These are phyloP conservation scores for Drosophila insularis DNA, from an alignment of 1,140 invertebrate genomes.

Conservation along the genomic window DNA sequence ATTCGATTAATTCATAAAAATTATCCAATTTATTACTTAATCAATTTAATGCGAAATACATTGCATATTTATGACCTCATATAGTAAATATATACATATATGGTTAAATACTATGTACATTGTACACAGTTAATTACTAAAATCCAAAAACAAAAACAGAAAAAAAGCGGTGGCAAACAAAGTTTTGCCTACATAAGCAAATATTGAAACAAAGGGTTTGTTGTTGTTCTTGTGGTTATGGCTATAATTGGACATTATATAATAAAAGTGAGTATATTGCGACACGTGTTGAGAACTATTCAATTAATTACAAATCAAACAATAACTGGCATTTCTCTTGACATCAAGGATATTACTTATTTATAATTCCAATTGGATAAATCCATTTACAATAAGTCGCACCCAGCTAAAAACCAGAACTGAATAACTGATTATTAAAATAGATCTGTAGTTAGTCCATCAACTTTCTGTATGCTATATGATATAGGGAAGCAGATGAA, in stretches of 20 bases:
- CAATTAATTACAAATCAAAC: constrained; percentile 6
- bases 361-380: neutral
- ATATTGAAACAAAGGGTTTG: constrained; percentile 26
- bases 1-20: constrained; percentile 51
- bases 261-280: neutral
- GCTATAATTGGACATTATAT: constrained; percentile 5
- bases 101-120: neutral
- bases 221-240: constrained; percentile 6
- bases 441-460: neutral
- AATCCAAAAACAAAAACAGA: neutral
- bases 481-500: neutral
- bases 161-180: constrained; percentile 18
- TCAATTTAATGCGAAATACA: constrained; percentile 58
- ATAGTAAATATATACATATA: neutral
- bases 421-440: neutral
- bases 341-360: neutral
- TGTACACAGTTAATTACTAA: constrained; percentile 5
- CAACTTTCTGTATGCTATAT: no score
- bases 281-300: constrained; percentile 1
- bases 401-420: neutral
- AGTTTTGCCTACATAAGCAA: constrained; percentile 44
- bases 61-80: constrained; percentile 53
- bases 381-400: neutral
- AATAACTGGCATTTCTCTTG: neutral
- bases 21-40: constrained; percentile 63